Percentiles rank a stretch among this genome's conserved stretches.
Evolutionary conservation across 2,888 invertebrate genomes (phyloP).

Genomic region (Lochmaea crataegi): DNA sequence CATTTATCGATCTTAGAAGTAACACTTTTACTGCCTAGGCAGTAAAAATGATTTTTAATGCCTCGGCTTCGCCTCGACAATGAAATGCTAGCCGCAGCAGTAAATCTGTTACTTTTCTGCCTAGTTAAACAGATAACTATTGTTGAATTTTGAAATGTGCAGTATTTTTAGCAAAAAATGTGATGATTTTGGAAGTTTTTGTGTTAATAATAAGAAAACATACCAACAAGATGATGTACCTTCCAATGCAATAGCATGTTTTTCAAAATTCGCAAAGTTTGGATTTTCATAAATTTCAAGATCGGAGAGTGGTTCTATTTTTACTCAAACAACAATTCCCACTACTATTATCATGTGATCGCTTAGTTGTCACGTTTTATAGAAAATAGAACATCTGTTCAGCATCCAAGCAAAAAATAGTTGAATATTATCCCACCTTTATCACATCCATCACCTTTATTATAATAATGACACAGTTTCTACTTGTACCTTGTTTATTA

Average conservation of each 20-base stretch:
- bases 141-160: no score
- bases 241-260: neutral
- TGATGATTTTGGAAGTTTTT: no score
- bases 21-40: no score
- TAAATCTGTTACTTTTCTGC: no score
- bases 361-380: constrained; percentile 19
- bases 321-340: neutral
- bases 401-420: constrained; percentile 19
- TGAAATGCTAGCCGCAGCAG: no score
- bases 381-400: constrained; percentile 30
- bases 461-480: neutral
- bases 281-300: neutral
- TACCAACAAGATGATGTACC: neutral
- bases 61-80: no score
- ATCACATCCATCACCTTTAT: neutral
- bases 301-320: neutral
- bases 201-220: neutral
- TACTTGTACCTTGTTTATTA: neutral
- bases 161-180: no score
- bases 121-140: no score
- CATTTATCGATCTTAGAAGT: no score
- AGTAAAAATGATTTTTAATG: no score
- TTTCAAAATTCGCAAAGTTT: neutral
- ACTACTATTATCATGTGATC: constrained; percentile 12
- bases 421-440: neutral